Conservation (phyloP, 2,888 invertebrate genomes). For the Tetragnatha montana region DNA sequence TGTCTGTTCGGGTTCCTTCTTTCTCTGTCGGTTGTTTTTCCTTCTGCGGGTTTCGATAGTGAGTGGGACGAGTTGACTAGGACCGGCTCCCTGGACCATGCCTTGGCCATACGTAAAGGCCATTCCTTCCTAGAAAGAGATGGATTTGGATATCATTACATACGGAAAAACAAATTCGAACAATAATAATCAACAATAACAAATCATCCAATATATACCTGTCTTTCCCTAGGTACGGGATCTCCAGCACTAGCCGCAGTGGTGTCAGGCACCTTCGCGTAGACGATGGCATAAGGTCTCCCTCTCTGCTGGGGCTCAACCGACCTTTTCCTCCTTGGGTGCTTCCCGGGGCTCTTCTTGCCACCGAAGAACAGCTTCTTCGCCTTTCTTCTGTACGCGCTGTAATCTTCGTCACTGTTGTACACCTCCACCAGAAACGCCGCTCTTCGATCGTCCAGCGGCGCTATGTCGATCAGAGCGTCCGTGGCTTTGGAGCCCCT, state of each 20-base stretch:
- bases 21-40: constrained; percentile 34
- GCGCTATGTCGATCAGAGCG: constrained; percentile 5
- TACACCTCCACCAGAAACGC: constrained; percentile 74
- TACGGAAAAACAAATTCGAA: neutral
- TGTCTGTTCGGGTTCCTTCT: constrained; percentile 6
- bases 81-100: constrained; percentile 29
- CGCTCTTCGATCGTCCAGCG: constrained; percentile 76
- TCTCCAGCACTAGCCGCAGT: neutral
- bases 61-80: constrained; percentile 27
- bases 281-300: constrained; percentile 58
- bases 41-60: constrained; percentile 50
- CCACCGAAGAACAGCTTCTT: constrained; percentile 47
- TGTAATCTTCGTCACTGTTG: constrained; percentile 43
- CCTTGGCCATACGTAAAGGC: constrained; percentile 36
- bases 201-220: constrained; percentile 16
- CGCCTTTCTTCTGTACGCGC: constrained; percentile 39
- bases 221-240: neutral
- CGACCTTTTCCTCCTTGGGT: constrained; percentile 46
- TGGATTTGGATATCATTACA: neutral
- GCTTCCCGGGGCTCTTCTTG: constrained; percentile 39
- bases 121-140: constrained; percentile 6
- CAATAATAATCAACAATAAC: neutral
- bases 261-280: constrained; percentile 58
- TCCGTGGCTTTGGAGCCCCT: constrained; percentile 41
- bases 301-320: constrained; percentile 16